Base-by-base conservation (phyloP, 2,113 vertebrate genomes). In the Coryphaenoides rupestris region DNA sequence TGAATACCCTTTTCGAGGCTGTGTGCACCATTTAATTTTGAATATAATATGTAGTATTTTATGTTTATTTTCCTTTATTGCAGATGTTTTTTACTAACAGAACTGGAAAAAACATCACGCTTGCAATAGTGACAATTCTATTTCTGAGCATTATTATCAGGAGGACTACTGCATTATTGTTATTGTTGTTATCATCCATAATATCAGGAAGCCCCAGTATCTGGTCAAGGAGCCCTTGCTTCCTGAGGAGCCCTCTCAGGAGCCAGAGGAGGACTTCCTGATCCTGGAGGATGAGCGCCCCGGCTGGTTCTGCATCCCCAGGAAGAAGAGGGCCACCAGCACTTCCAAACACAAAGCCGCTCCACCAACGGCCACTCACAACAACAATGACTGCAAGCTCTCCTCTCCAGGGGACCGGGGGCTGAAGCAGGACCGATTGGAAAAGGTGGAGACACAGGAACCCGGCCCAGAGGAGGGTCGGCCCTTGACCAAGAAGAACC, bases 221-320 rank as follows among this genome's bases (percentile, higher is more conserved):
- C 67, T 63, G 0, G 50, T 77, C 4, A 50, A 50, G 0, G 85
- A 80, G 68, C 68, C 21, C 4, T 28, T 75, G 12, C 28, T 54
- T 63, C 68, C 62, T 23, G 64, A 67, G 22, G 85, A 79, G 68
- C 68, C 21, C 5, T 24, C 77, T 13, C 26, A 59, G 14, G 83
- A 83, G 28, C 73, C 64, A 13, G 88, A 88, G 15, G 90, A 92
- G 2, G 81, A 90, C 22, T 91, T 90, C 68, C 33, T 86, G 28
- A 89, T 92, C 66, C 22, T 91, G 68, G 90, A 92, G 15, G 88
- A 90, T 9, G 84, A 88, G 10, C 19, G 24, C 4, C 78, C 86
- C 14, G 1, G 77, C 52, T 58, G 47, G 26, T 62, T 91, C 72
- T 71, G 77, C 21, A 84, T 92, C 55, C 84, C 79, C 9, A 80